A percentile compares a stretch with the other conserved stretches of the same genome.
These are phyloP conservation scores for Notarius lentiginosus DNA, from an alignment of 2,113 vertebrate genomes.

Conservation along the genomic window DNA sequence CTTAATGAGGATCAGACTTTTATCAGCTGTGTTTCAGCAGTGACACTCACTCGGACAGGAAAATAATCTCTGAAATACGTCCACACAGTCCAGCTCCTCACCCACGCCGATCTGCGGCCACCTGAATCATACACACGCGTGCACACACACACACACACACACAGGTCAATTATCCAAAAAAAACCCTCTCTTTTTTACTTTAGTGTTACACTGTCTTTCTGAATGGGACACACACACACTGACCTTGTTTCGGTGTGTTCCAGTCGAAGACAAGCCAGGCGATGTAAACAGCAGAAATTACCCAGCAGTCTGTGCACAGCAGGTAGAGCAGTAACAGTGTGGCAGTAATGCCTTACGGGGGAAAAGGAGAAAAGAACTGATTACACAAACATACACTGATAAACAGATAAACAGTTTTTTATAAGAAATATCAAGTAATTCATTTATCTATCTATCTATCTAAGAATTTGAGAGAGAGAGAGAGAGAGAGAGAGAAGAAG, in stretches of 20 bases:
- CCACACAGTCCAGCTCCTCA: slow-evolving; percentile 94
- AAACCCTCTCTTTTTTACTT: not conserved
- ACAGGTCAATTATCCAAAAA: not conserved
- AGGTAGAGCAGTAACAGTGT: slow-evolving; percentile 84
- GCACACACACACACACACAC: slow-evolving; percentile 23
- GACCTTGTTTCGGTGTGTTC: slow-evolving; percentile 95
- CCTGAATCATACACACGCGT: slow-evolving; percentile 67
- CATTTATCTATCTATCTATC: not conserved
- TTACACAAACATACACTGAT: not conserved
- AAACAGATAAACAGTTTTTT: not conserved
- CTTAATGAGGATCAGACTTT: not conserved
- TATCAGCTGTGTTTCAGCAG: not conserved
- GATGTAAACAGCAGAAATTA: slow-evolving; percentile 84
- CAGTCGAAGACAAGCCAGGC: slow-evolving; percentile 95
- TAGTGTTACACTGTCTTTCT: not conserved
- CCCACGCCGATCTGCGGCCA: slow-evolving; percentile 92
- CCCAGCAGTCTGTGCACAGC: slow-evolving; percentile 95
- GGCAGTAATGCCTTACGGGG: slow-evolving; percentile 77
- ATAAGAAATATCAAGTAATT: not conserved
- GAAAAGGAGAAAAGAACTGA: slow-evolving; percentile 14
- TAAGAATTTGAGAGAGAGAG: not conserved
- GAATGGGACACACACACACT: slow-evolving; percentile 9
- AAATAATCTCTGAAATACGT: slow-evolving; percentile 96
- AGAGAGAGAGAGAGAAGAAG: not conserved
- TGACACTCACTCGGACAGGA: slow-evolving; percentile 84